Percentiles rank a stretch among this genome's conserved stretches.
These are phyloP conservation scores for Berghia stephanieae DNA, from an alignment of 1,140 invertebrate species.

Conservation along the genomic window DNA sequence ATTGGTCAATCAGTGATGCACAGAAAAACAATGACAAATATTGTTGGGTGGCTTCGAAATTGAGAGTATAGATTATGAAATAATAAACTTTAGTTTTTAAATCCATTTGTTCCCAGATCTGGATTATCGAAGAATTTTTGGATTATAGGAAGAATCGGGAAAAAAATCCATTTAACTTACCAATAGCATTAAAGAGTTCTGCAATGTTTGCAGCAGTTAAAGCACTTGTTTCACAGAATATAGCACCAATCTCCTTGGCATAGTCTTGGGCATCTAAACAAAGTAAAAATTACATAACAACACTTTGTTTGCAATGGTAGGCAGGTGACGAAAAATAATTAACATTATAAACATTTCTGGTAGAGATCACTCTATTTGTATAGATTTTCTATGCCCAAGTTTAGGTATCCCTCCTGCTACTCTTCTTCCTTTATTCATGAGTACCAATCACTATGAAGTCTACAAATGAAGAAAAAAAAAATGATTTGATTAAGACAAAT, in stretches of 20 bases:
- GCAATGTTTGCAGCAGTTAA: conserved; percentile 99
- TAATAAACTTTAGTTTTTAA: not conserved
- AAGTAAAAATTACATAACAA: conserved; percentile 17
- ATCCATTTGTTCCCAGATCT: not conserved
- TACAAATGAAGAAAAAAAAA: no score
- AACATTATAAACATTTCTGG: no score
- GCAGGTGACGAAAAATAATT: no score
- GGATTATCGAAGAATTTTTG: not conserved
- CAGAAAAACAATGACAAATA: not conserved
- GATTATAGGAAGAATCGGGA: not conserved
- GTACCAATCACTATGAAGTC: no score
- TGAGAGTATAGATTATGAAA: not conserved
- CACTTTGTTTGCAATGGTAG: no score
- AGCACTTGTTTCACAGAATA: conserved; percentile 99
- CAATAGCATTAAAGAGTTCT: conserved; percentile 98
- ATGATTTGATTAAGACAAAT: no score
- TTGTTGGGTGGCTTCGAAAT: not conserved
- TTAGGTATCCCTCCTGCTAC: no score
- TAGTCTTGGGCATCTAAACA: conserved; percentile 90
- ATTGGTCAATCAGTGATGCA: not conserved
- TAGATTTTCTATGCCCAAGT: no score
- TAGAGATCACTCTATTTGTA: no score
- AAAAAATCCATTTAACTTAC: conserved; percentile 74
- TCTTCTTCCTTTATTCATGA: no score
- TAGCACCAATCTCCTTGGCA: conserved; percentile 94